Evolutionary conservation across 1,140 invertebrate species (phyloP).

Genomic region (Drosophila carrolli): DNA sequence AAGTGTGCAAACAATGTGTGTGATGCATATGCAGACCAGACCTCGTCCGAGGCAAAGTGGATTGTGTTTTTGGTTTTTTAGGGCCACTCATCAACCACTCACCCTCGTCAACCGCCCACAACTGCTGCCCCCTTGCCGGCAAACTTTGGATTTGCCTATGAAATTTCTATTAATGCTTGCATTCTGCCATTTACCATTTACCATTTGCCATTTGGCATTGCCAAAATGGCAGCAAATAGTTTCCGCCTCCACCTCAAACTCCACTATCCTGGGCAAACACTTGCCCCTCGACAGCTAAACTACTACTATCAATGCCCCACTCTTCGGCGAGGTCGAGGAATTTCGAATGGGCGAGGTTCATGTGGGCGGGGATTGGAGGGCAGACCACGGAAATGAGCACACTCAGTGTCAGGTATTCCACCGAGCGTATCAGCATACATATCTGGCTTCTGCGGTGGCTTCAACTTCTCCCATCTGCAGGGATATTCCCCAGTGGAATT

Average conservation of each 20-base stretch:
- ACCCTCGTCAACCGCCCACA: constrained; percentile 16
- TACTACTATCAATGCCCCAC: constrained; percentile 28
- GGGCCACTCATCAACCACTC: constrained; percentile 6
- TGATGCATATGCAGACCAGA: constrained; percentile 64
- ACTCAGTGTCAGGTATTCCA: constrained; percentile 65
- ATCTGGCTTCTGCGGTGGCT: constrained; percentile 60
- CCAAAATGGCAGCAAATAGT: constrained; percentile 77
- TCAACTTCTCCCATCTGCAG: constrained; percentile 24
- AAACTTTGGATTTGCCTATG: constrained; percentile 63
- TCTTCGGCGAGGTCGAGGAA: constrained; percentile 49
- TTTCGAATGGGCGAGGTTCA: constrained; percentile 24
- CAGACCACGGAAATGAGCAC: constrained; percentile 76
- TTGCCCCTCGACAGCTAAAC: constrained; percentile 20
- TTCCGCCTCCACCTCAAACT: constrained; percentile 57
- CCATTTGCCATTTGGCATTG: constrained; percentile 51
- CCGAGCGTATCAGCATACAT: constrained; percentile 58
- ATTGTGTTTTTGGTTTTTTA: constrained; percentile 37
- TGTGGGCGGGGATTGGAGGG: constrained; percentile 5
- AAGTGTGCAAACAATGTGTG: constrained; percentile 81
- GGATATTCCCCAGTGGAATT: constrained; percentile 1
- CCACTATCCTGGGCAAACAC: constrained; percentile 33
- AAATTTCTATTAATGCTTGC: constrained; percentile 76
- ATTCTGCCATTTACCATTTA: constrained; percentile 45
- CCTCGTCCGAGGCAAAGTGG: constrained; percentile 34
- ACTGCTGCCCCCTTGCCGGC: constrained; percentile 24